Evolutionary conservation across 2,888 invertebrate species (phyloP), one percentile per base, ranked within the genome.

Genomic region (Rhyacophila evoluta): DNA sequence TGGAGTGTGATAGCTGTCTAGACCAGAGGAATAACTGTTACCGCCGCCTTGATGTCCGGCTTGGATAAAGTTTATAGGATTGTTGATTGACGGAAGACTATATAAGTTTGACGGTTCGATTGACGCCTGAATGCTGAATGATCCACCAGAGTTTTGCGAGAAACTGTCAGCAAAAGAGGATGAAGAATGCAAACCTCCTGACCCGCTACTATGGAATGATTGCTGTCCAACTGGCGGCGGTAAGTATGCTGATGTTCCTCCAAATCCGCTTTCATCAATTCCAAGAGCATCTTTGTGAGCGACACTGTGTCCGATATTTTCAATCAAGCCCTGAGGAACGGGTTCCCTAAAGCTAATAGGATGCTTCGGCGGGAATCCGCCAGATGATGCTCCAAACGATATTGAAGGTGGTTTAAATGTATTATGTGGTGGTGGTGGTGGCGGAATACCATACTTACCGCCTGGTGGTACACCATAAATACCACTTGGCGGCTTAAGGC

Each of bases 321-420:
- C 91, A 1, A 95, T 87, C 2, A 95, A 86, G 0, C 94, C 94
- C 72, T 91, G 89, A 0, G 95, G 94, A 0, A 95, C 93, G 0
- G 94, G 92, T n/a, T 94, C 93, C 69, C 94, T 90, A 85, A 94
- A 95, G 82, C 93, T 91, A 3, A 95, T 91, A 0, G 95, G 95
- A 36, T 90, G 89, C 84, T 89, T 89, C 0, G 92, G 92, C 0
- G 85, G 85, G 71, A 85, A 86, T 1, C 88, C 87, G 1, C 89
- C 89, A 0, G 89, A 88, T 74, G 86, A 85, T 0, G 86, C 85
- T 0, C 89, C 89, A 74, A 89, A 89, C 0, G 89, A 88, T 1
- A 89, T 85, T 25, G 76, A 80, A 0, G 86, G 76, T 8, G 86
- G 85, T 77, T 38, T 79, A 41, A 76, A 80, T 1, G 41, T 72